phyloP scores from a whole-genome alignment of 1,140 invertebrate genomes.

The Drosophila teissieri region DNA sequence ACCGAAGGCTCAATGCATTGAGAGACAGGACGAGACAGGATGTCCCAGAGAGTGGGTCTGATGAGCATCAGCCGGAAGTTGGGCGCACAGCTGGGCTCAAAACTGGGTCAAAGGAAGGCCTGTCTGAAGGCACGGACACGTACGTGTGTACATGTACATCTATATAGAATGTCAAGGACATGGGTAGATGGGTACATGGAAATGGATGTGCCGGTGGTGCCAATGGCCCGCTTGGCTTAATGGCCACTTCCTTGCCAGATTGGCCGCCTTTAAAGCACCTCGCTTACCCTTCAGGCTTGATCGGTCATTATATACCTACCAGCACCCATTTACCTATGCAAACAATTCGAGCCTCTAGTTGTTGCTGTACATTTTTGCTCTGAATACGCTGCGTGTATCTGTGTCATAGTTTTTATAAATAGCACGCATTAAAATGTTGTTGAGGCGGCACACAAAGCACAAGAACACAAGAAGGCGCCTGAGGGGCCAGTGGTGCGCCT shows the following conservation, averaged over 20 bases:
- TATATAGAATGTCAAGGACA: constrained; percentile 66
- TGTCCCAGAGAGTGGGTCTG: constrained; percentile 1
- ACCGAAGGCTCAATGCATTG: constrained; percentile 5
- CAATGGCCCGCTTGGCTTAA: constrained; percentile 10
- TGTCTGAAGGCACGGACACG: constrained; percentile 6
- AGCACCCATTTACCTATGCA: constrained; percentile 16
- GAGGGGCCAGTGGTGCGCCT: constrained; percentile 64
- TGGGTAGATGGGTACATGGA: constrained; percentile 11
- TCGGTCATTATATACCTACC: constrained; percentile 8
- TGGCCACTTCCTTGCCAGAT: constrained; percentile 14
- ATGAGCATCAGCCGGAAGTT: constrained; percentile 14
- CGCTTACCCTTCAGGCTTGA: constrained; percentile 29
- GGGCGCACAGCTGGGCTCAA: constrained; percentile 50
- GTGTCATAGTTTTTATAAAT: constrained; percentile 83
- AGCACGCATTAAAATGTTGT: constrained; percentile 72
- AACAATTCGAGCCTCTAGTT: constrained; percentile 35
- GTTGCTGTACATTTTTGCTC: constrained; percentile 80
- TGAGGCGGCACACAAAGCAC: constrained; percentile 36
- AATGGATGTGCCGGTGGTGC: not conserved
- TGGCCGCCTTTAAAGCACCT: constrained; percentile 31
- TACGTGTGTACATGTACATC: not conserved
- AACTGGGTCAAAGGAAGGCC: constrained; percentile 64
- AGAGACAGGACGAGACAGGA: not conserved
- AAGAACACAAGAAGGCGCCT: constrained; percentile 39
- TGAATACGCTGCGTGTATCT: constrained; percentile 75